Evolutionary conservation across 2,797 vertebrate genomes (phyloP), one percentile per base, ranked within the genome.

Genomic region (Acropternis orthonyx): DNA sequence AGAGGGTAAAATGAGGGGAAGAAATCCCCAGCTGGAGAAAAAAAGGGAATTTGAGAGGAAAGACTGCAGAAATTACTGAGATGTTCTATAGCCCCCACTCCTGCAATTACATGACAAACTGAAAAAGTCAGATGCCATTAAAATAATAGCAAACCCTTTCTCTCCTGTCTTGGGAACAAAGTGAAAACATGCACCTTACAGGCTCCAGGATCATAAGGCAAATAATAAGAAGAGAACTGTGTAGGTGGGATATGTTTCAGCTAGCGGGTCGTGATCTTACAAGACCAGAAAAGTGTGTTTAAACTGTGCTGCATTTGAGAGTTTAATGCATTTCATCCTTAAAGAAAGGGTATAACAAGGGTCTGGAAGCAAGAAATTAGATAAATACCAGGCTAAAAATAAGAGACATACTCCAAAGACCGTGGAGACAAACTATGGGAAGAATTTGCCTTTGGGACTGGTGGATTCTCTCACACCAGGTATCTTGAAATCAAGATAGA

Each of bases 211-310:
- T 94, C 84, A 91, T 71, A 92, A 94, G 62, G 44, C 78, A 94
- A 91, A 91, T 69, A 92, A 74, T 39, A 92, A 72, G 30, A 88
- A 81, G 68, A 85, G 80, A 91, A 68, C 39, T 74, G 69, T 93
- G 94, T 94, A 75, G 89, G 83, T 93, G 91, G 88, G 93, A 63
- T 85, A 71, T 62, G 52, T 91, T 89, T 91, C 82, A 89, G 43
- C 56, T 88, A 26, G 56, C 67, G n/a, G 58, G 54, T 93, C 3
- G 1, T 44, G 78, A 87, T 83, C 85, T 91, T 91, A 91, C 39
- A 67, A 90, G 88, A 95, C 78, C 65, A 84, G 71, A 91, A 86
- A 86, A 92, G 44, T 84, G 85, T 82, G 46, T 69, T 72, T 94
- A 69, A 96, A 69, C 86, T 85, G 63, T 68, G 62, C 66, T 88